Evolutionary conservation across 1,140 invertebrate species (phyloP), one percentile per base, ranked within the genome.

Genomic region (Temnothorax longispinosus): DNA sequence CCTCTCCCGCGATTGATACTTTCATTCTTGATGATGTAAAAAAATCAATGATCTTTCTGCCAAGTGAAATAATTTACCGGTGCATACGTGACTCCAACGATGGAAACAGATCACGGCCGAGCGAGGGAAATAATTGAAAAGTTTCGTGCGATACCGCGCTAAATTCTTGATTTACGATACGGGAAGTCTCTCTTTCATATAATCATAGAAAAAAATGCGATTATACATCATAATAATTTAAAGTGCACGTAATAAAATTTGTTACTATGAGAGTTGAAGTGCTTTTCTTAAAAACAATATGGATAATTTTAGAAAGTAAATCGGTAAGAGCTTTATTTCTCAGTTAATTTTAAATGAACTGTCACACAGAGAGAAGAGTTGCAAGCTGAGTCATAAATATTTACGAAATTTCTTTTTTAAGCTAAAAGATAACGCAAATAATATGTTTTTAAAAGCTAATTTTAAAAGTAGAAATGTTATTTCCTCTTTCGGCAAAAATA

Each of bases 111-210:
- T 74, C 67, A 74, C 67, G 80, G 18, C 52, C 52, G 50, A 58
- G 52, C 65, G 78, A 54, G 13, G 41, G 21, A 54, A 71, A 81
- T 81, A 71, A 81, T 81, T 72, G 50, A 81, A 32, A 38, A 56
- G 38, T 81, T 71, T 71, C 35, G 47, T 71, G 38, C 65, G 56
- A 56, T 21, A 72, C 10, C 1, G 18, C 15, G 35, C n/a, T 38
- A 69, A 81, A 38, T 54, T 81, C 47, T 18, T 21, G 6, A 71
- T 81, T 38, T 15, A 44, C 47, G n/a, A 67, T 7, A 21, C 21
- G 2, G 64, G 27, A 44, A 62, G 35, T 54, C 7, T 13, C 15
- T 32, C 52, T 41, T 56, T n/a, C 35, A 21, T 38, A 71, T 38
- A 71, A 27, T 44, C 8, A 71, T 54, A 44, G 6, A 38, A 69